Conservation (phyloP, 2,888 invertebrate species). For the Lasioglossum marginatum region DNA sequence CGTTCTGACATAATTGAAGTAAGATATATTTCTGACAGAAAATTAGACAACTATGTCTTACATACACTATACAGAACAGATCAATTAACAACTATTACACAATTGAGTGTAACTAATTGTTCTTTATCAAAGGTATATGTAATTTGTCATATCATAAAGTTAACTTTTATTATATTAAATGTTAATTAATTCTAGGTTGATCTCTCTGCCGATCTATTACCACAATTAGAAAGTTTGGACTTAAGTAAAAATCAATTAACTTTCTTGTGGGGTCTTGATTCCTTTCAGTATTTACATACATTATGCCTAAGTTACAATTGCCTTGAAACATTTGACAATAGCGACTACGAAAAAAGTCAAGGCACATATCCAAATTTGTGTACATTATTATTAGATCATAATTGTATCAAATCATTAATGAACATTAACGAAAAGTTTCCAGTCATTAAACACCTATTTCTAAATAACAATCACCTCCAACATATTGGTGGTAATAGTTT, state of each 20-base stretch:
- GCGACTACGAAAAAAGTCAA: not conserved
- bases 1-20: conserved; percentile 55
- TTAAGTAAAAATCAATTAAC: conserved; percentile 70
- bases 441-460: conserved; percentile 66
- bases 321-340: conserved; percentile 50
- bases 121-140: conserved; percentile 66
- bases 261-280: conserved; percentile 61
- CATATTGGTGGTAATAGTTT: conserved; percentile 63
- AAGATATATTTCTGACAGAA: conserved; percentile 54
- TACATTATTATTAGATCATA: conserved; percentile 70
- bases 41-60: conserved; percentile 63
- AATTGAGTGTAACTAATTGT: conserved; percentile 66
- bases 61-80: conserved; percentile 40
- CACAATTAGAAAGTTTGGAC: conserved; percentile 69
- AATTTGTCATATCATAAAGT: not conserved
- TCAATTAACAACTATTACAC: conserved; percentile 59
- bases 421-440: conserved; percentile 56
- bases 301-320: conserved; percentile 70
- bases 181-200: conserved; percentile 56
- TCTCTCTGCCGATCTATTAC: conserved; percentile 60
- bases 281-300: conserved; percentile 63
- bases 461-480: conserved; percentile 67
- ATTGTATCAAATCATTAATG: conserved; percentile 59
- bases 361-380: conserved; percentile 57
- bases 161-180: not conserved